Evolutionary conservation across 37 sponge, comb jelly and placozoan species (phyloP), one percentile per base, ranked within the genome.

Genomic region (Eunapius fragilis): DNA sequence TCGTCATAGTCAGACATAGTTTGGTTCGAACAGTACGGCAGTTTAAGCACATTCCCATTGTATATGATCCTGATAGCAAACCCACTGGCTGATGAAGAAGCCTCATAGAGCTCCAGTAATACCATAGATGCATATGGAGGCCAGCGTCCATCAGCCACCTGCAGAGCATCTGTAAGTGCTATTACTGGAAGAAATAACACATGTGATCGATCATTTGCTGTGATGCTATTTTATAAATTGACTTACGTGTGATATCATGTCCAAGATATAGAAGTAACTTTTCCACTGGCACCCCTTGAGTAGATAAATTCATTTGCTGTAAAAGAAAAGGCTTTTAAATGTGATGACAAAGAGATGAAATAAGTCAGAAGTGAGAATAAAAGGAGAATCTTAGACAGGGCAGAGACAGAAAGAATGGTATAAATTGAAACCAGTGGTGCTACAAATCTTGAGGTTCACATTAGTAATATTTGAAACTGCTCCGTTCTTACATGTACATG

Each of bases 41-140:
- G 82, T 3, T 25, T 37, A 0, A 68, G 33, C 19, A 87, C 82
- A 25, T 81, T 49, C 25, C 88, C 88, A 74, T 87, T 87, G 75
- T 87, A 87, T 0, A 81, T 58, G 19, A 87, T 17, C 38, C 88
- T 69, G 41, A 87, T 70, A 76, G 71, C 70, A 36, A 37, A 82
- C 11, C 72, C 36, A 77, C 26, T 71, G 41, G 27, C 35, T 70
- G 31, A 32, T 25, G 58, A 2, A 22, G 34, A 14, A 10, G 22
- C 69, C 11, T 67, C 45, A 69, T 81, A 87, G 24, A 87, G 75
- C 72, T 87, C 88, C 1, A 87, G 34, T 25, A 87, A 69, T 38
- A 87, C 79, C 88, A 87, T 81, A 25, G 88, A 87, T 37, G 88
- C 81, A 75, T 87, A 87, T 13, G 76, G 76, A 32, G 88, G 76